Percentiles rank a stretch among this genome's conserved stretches.
These are phyloP conservation scores for Australoheros scitulus DNA, from an alignment of 2,113 vertebrate genomes.

Conservation along the genomic window DNA sequence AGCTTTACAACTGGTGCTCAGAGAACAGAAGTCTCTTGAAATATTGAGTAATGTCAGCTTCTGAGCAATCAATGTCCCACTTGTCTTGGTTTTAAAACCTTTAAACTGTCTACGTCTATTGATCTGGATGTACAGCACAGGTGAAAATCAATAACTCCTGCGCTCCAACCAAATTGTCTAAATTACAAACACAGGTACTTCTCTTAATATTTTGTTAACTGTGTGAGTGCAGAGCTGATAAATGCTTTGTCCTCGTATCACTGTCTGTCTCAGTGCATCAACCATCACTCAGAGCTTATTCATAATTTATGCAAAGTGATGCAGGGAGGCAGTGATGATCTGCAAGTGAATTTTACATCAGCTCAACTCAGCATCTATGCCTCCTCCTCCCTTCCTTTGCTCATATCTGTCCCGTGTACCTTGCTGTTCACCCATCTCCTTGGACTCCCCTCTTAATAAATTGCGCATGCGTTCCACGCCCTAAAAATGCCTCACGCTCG, in stretches of 20 bases:
- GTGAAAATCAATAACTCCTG: slow-evolving; percentile 33
- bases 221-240: not conserved
- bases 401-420: slow-evolving; percentile 35
- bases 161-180: not conserved
- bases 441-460: slow-evolving; percentile 50
- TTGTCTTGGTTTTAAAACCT: slow-evolving; percentile 35
- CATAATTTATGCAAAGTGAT: slow-evolving; percentile 66
- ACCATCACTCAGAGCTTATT: slow-evolving; percentile 45
- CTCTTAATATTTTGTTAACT: slow-evolving; percentile 30
- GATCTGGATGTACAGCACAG: slow-evolving; percentile 21
- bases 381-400: slow-evolving; percentile 7
- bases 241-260: not conserved
- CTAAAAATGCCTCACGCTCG: slow-evolving; percentile 33
- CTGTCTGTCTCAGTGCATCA: slow-evolving; percentile 43
- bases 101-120: slow-evolving; percentile 24
- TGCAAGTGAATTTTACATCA: slow-evolving; percentile 54
- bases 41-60: slow-evolving; percentile 20
- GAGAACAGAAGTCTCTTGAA: not conserved
- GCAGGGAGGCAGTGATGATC: slow-evolving; percentile 57
- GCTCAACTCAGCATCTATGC: slow-evolving; percentile 43
- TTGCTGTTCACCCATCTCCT: slow-evolving; percentile 18
- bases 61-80: slow-evolving; percentile 9
- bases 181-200: slow-evolving; percentile 14
- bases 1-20: not conserved
- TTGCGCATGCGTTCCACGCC: slow-evolving; percentile 32